Percentiles rank a stretch among this genome's conserved stretches.
phyloP scores from a whole-genome alignment of 2,113 vertebrate genomes.

The Neogobius melanostomus region DNA sequence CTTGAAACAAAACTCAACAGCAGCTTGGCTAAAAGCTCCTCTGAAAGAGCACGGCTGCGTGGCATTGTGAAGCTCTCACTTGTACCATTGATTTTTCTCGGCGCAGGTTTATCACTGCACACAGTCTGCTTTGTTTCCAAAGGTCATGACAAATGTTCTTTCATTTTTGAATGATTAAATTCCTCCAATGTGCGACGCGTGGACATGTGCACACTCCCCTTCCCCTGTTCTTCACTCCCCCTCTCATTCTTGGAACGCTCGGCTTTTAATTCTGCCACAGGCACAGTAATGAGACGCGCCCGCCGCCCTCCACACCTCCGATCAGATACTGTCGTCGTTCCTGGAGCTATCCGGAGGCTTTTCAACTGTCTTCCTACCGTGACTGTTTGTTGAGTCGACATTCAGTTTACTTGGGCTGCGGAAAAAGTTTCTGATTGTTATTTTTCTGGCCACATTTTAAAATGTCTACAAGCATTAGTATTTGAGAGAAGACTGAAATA shows the following conservation, averaged over 20 bases:
- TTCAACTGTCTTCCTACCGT: background rate
- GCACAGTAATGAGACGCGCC: conserved; percentile 26
- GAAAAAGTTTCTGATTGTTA: too few relatives aligned
- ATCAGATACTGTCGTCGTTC: conserved; percentile 47
- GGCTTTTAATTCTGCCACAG: conserved; percentile 55
- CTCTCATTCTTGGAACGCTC: conserved; percentile 24
- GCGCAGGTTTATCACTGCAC: conserved; percentile 56
- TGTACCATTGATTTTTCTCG: conserved; percentile 63
- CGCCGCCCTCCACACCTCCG: conserved; percentile 37
- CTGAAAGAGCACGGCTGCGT: too few relatives aligned
- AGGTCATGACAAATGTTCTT: conserved; percentile 75
- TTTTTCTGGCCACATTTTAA: too few relatives aligned
- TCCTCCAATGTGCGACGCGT: conserved; percentile 49
- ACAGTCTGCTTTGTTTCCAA: conserved; percentile 64
- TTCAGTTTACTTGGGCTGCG: too few relatives aligned
- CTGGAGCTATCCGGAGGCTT: background rate
- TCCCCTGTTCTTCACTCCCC: background rate
- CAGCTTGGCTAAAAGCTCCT: too few relatives aligned
- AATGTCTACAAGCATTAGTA: too few relatives aligned
- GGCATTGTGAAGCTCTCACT: conserved; percentile 17
- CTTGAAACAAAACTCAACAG: too few relatives aligned
- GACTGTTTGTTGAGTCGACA: background rate
- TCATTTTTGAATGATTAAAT: conserved; percentile 72
- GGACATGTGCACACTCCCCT: conserved; percentile 12
- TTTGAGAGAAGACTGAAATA: too few relatives aligned